Conservation (phyloP, 2,888 invertebrate species). For the Teleogryllus oceanicus region DNA sequence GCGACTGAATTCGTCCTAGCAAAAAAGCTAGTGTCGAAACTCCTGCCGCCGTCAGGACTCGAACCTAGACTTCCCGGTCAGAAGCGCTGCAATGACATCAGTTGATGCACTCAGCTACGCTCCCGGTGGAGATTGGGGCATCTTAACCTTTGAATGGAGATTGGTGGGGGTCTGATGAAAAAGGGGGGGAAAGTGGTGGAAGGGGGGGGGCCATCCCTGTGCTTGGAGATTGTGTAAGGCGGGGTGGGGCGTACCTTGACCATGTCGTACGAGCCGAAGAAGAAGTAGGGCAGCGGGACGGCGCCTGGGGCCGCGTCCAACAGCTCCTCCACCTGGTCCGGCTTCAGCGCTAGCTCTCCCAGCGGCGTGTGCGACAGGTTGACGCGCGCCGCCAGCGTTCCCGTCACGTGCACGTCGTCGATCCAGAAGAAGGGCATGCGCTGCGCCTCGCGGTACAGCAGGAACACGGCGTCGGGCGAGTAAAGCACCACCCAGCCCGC, state of each 20-base stretch:
- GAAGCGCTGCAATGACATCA: too few species aligned
- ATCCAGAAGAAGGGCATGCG: slow-evolving; percentile 73
- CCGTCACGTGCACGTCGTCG: slow-evolving; percentile 77
- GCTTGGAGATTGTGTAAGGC: too few species aligned
- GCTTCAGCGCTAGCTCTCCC: slow-evolving; percentile 49
- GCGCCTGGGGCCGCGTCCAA: slow-evolving; percentile 36
- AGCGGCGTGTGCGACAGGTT: slow-evolving; percentile 56
- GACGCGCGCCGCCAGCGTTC: slow-evolving; percentile 57
- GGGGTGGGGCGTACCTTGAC: slow-evolving; percentile 40
- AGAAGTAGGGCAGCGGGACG: slow-evolving; percentile 44
- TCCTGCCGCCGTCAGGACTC: too few species aligned
- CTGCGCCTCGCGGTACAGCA: slow-evolving; percentile 59
- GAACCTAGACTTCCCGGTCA: too few species aligned
- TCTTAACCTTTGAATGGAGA: too few species aligned
- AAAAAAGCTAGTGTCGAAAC: too few species aligned
- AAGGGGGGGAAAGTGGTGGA: too few species aligned
- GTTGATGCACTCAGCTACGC: too few species aligned
- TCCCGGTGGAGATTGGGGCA: too few species aligned
- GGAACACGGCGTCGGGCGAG: slow-evolving; percentile 59
- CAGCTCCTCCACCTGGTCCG: slow-evolving; percentile 40
- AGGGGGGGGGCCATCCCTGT: too few species aligned
- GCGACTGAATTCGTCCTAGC: too few species aligned
- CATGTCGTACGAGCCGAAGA: slow-evolving; percentile 57
- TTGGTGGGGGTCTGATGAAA: too few species aligned
- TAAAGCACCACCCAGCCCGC: slow-evolving; percentile 69